Base-by-base conservation (phyloP, 1,140 invertebrate genomes). In the Drosophila teissieri region DNA sequence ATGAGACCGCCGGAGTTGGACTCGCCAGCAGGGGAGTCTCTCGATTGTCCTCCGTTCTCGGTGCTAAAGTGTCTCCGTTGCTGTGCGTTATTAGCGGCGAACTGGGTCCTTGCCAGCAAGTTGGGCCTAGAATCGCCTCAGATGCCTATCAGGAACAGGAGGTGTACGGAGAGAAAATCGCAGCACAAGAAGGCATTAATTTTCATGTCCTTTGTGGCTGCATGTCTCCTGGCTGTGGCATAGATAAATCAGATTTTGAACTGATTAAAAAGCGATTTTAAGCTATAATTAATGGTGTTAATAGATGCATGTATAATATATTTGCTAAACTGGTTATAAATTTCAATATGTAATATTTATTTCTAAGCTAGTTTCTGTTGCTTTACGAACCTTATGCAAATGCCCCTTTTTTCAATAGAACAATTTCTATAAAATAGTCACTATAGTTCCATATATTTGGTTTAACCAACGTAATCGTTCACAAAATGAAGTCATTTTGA, bases 21-120 rank as follows among this genome's bases (percentile, higher is more conserved):
- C 7, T 54, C 62, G 27, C 46, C 44, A 39, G 42, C 27, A 51
- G 24, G 48, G 67, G 67, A 64, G 57, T 65, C 11, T 64, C 70
- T 82, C 79, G 74, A 73, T 67, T 68, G 83, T 75, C 68, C 60
- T 64, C 70, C 45, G 60, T 17, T 17, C 8, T 53, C 44, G 54
- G 61, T 57, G 40, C 54, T 56, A 70, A 79, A 89, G 67, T 89
- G 80, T 89, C 68, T 68, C 58, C 58, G 34, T 63, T 14, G 34
- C 31, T 45, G 76, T 49, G 31, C 34, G 46, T 65, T 68, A 68
- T 68, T 68, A 68, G 61, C 64, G 27, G n/a, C 17, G n/a, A 11
- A 19, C 67, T 70, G 67, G 67, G 69, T 46, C 19, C 55, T 62
- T 61, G 70, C 68, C 70, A 73, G 70, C 56, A 8, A 52, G 60